A percentile compares a stretch with the other conserved stretches of the same genome.
These are phyloP conservation scores for Whitmania pigra DNA, from an alignment of 1,140 invertebrate species.

Conservation along the genomic window DNA sequence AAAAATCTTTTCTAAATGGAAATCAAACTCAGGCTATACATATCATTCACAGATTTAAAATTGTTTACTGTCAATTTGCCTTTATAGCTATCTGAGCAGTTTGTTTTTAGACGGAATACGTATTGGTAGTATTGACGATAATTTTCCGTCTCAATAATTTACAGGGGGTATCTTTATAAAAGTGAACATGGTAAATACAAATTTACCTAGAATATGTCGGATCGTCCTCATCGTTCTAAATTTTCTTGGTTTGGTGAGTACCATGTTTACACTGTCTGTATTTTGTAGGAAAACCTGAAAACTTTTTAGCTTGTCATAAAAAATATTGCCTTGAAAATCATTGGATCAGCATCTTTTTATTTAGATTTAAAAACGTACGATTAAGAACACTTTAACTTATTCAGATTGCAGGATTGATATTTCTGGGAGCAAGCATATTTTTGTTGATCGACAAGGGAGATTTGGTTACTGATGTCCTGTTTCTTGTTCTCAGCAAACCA, in stretches of 20 bases:
- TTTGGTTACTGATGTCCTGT: not conserved
- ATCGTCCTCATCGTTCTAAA: not conserved
- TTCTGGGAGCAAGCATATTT: slow-evolving; percentile 15
- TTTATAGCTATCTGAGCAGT: no score
- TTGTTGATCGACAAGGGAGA: slow-evolving; percentile 13
- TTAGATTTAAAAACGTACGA: not conserved
- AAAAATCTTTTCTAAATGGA: no score
- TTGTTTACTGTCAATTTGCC: no score
- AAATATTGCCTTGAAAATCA: slow-evolving; percentile 2
- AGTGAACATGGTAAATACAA: not conserved
- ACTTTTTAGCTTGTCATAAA: not conserved
- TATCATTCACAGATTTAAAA: no score
- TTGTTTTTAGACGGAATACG: no score
- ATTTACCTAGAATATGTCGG: not conserved
- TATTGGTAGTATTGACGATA: no score
- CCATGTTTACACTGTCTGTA: not conserved
- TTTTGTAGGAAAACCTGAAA: not conserved
- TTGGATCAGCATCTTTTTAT: not conserved
- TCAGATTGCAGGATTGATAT: slow-evolving; percentile 11
- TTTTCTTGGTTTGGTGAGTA: slow-evolving; percentile 3
- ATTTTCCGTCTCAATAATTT: no score
- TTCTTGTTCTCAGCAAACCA: slow-evolving; percentile 1
- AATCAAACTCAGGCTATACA: no score
- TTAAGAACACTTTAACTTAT: not conserved
- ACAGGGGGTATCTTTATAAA: not conserved